These are phyloP conservation scores for Sciaenops ocellatus DNA, from an alignment of 2,797 vertebrate genomes.

Conservation along the genomic window DNA sequence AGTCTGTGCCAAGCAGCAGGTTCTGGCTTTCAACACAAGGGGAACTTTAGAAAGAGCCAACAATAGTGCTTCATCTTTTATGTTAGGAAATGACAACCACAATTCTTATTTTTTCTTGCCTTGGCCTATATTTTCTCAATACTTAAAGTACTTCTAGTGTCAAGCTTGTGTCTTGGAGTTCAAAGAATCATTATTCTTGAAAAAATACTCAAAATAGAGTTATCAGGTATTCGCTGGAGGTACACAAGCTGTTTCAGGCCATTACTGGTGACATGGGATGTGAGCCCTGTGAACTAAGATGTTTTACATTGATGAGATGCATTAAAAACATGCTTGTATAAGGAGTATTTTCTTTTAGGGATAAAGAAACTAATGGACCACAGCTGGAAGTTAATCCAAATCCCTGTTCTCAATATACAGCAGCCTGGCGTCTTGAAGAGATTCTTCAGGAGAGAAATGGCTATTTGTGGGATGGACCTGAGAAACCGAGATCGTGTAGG, in stretches of 20 bases:
- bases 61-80: background rate
- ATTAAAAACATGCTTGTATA: background rate
- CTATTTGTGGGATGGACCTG: background rate
- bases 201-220: background rate
- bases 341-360: background rate
- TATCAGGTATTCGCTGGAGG: background rate
- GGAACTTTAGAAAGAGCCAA: background rate
- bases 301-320: background rate
- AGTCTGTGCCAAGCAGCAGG: background rate
- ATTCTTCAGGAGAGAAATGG: background rate
- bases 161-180: background rate
- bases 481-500: background rate
- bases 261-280: background rate
- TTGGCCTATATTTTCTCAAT: background rate
- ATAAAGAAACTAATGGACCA: background rate
- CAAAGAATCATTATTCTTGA: background rate
- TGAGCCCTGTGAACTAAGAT: background rate
- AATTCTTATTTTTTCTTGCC: too few relatives aligned
- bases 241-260: background rate
- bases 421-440: too few relatives aligned
- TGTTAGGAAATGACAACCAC: background rate
- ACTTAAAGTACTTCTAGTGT: background rate
- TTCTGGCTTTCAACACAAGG: background rate
- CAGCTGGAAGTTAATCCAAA: too few relatives aligned
- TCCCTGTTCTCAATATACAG: too few relatives aligned